Percentiles rank a stretch among this genome's conserved stretches.
These are phyloP conservation scores for Ispidina lecontei DNA, from an alignment of 2,797 vertebrate genomes.

Conservation along the genomic window DNA sequence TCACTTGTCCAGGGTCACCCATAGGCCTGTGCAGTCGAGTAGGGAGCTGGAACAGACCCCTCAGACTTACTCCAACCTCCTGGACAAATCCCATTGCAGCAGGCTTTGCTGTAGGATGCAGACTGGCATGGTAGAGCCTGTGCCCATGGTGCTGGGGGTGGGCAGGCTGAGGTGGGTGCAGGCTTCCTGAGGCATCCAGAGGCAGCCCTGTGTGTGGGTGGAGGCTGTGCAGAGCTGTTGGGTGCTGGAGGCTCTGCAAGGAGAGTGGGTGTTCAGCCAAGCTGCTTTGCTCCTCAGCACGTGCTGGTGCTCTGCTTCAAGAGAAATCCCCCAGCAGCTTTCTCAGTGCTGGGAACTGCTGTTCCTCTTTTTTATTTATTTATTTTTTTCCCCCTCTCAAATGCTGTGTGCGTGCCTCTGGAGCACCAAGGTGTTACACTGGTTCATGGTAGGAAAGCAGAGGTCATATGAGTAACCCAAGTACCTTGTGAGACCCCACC, in stretches of 20 bases:
- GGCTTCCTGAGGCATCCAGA: not conserved
- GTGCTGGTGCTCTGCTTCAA: conserved; percentile 18
- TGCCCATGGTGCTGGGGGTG: no score
- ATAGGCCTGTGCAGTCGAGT: not conserved
- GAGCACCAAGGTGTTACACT: not conserved
- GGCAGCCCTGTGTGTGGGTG: not conserved
- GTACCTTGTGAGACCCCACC: not conserved
- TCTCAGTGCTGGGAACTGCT: not conserved
- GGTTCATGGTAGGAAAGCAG: not conserved
- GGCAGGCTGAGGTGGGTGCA: not conserved
- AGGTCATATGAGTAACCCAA: not conserved
- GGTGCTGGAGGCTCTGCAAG: conserved; percentile 46
- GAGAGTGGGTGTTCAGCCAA: conserved; percentile 42
- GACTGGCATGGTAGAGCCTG: not conserved
- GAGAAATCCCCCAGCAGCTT: conserved; percentile 41
- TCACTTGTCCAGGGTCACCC: not conserved
- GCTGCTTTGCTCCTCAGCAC: conserved; percentile 43
- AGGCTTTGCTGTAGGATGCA: not conserved
- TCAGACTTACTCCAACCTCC: not conserved
- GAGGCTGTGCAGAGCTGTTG: conserved; percentile 22
- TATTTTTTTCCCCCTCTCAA: not conserved
- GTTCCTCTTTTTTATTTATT: not conserved
- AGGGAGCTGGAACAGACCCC: not conserved
- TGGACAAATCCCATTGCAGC: not conserved
- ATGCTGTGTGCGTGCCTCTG: not conserved